Evolutionary conservation across 2,113 vertebrate genomes (phyloP).

Genomic region (Oryzias woworae): DNA sequence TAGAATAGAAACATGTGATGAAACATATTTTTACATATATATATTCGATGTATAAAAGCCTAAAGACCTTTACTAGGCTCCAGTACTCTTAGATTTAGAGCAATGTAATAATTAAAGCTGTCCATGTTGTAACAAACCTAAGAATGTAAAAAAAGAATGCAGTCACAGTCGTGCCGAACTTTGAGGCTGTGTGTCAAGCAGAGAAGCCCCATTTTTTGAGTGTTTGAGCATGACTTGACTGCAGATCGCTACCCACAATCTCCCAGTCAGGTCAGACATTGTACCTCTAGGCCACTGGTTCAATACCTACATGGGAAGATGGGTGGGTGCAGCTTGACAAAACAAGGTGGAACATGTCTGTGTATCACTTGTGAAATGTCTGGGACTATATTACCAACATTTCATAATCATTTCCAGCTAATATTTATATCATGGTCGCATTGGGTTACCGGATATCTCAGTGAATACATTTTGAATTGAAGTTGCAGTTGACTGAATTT

Average conservation of each 20-base stretch:
- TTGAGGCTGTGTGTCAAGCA: too few species aligned
- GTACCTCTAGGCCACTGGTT: too few species aligned
- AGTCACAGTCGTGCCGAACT: conserved; percentile 14
- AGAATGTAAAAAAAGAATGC: conserved; percentile 3
- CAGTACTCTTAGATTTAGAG: conserved; percentile 53
- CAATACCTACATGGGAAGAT: too few species aligned
- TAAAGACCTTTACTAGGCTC: conserved; percentile 38
- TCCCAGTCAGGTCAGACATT: too few species aligned
- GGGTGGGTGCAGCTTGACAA: not conserved
- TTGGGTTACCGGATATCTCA: conserved; percentile 10
- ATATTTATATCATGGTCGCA: conserved; percentile 28
- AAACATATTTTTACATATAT: conserved; percentile 7
- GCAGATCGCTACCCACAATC: too few species aligned
- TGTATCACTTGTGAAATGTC: conserved; percentile 32
- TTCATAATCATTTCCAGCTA: conserved; percentile 51
- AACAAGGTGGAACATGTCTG: conserved; percentile 64
- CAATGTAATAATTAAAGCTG: conserved; percentile 64
- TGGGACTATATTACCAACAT: conserved; percentile 52
- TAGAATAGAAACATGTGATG: too few species aligned
- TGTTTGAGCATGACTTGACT: too few species aligned
- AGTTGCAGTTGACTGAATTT: conserved; percentile 11
- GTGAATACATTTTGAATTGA: conserved; percentile 8
- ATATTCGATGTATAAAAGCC: too few species aligned
- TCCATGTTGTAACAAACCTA: conserved; percentile 40
- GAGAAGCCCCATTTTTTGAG: too few species aligned